These are phyloP conservation scores for Hylia prasina DNA, from an alignment of 2,113 vertebrate genomes.

Conservation along the genomic window DNA sequence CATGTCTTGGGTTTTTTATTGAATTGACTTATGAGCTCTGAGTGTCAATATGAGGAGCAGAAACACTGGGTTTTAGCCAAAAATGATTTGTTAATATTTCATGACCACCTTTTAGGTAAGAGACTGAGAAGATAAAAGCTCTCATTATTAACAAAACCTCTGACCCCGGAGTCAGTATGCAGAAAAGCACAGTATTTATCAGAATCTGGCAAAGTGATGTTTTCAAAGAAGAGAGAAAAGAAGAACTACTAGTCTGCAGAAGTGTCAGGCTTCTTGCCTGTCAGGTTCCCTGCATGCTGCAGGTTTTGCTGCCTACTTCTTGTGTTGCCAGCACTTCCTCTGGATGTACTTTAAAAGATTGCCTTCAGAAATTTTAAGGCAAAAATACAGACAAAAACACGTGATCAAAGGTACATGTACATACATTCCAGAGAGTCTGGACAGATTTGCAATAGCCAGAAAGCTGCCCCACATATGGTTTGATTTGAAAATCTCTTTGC, in stretches of 20 bases:
- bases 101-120: background rate
- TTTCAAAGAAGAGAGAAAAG: background rate
- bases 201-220: background rate
- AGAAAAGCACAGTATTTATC: background rate
- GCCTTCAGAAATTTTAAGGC: background rate
- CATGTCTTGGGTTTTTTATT: fast-evolving
- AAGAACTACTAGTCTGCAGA: background rate
- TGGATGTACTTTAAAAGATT: background rate
- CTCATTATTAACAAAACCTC: background rate
- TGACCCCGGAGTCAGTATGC: background rate
- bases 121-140: background rate
- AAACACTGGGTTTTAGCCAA: background rate
- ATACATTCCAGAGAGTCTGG: background rate
- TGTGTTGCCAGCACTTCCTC: background rate
- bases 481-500: background rate
- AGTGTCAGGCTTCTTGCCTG: background rate
- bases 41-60: background rate
- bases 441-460: background rate
- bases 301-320: background rate
- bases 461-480: background rate
- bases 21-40: background rate
- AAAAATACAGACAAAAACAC: background rate
- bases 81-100: background rate
- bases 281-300: background rate
- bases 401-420: background rate